Percentiles rank a stretch among this genome's conserved stretches.
These are phyloP conservation scores for Piprites chloris DNA, from an alignment of 2,113 vertebrate genomes.

Conservation along the genomic window DNA sequence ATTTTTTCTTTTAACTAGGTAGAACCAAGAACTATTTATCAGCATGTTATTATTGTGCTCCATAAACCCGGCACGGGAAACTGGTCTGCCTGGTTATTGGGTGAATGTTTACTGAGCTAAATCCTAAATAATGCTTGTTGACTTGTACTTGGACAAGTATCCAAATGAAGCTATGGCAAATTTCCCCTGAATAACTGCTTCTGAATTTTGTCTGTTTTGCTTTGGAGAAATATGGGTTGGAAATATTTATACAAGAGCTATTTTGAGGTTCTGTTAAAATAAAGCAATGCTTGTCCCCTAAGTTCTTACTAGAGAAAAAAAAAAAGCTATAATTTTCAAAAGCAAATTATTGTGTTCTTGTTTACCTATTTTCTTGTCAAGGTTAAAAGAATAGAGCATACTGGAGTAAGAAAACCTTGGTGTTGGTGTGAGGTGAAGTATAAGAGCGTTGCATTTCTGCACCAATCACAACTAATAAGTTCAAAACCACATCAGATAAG, in stretches of 20 bases:
- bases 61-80: background rate
- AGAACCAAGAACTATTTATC: background rate
- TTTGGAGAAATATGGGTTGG: background rate
- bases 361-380: background rate
- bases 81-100: background rate
- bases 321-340: background rate
- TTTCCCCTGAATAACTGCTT: background rate
- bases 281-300: background rate
- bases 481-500: background rate
- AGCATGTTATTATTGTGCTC: background rate
- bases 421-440: background rate
- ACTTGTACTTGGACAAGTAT: background rate
- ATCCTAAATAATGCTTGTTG: background rate
- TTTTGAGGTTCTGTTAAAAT: background rate
- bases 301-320: background rate
- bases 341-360: background rate
- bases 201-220: background rate
- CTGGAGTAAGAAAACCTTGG: background rate
- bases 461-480: constrained; percentile 24
- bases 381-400: background rate
- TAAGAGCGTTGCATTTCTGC: background rate
- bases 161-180: background rate
- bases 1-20: background rate
- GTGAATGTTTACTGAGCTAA: background rate
- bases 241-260: background rate